phyloP scores from a whole-genome alignment of 2,113 vertebrate species.

The Scatophagus argus region DNA sequence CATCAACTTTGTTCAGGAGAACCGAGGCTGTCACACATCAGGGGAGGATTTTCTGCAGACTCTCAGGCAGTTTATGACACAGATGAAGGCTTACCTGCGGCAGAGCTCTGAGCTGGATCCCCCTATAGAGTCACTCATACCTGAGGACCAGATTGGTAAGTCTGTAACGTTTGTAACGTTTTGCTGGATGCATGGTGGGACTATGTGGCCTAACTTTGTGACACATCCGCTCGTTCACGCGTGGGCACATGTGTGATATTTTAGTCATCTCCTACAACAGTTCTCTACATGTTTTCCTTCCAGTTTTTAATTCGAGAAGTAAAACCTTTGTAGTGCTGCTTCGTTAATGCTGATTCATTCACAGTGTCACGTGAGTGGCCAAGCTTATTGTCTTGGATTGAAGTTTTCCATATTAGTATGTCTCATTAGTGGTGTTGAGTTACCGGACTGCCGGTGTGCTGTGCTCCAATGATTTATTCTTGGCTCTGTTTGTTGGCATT shows the following conservation, averaged over 20 bases:
- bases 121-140: slow-evolving; percentile 94
- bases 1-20: slow-evolving; percentile 94
- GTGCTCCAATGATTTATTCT: slow-evolving; percentile 44
- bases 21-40: slow-evolving; percentile 92
- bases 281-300: slow-evolving; percentile 14
- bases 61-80: slow-evolving; percentile 96
- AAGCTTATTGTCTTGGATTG: not conserved
- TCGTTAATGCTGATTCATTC: not conserved
- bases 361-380: not conserved
- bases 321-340: not conserved
- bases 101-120: slow-evolving; percentile 97
- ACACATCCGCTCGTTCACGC: not conserved
- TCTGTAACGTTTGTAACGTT: too few relatives aligned
- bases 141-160: slow-evolving; percentile 97
- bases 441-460: slow-evolving; percentile 43
- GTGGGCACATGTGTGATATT: not conserved
- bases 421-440: slow-evolving; percentile 47
- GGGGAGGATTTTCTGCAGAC: slow-evolving; percentile 94
- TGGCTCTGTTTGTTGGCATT: not conserved
- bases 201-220: not conserved
- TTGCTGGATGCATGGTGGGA: not conserved
- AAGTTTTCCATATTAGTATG: slow-evolving; percentile 30
- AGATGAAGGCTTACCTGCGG: slow-evolving; percentile 95
- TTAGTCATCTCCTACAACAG: not conserved
- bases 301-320: not conserved